A percentile compares a stretch with the other conserved stretches of the same genome.
Conservation (phyloP, 2,113 vertebrate genomes). For the Brienomyrus longianalis region DNA sequence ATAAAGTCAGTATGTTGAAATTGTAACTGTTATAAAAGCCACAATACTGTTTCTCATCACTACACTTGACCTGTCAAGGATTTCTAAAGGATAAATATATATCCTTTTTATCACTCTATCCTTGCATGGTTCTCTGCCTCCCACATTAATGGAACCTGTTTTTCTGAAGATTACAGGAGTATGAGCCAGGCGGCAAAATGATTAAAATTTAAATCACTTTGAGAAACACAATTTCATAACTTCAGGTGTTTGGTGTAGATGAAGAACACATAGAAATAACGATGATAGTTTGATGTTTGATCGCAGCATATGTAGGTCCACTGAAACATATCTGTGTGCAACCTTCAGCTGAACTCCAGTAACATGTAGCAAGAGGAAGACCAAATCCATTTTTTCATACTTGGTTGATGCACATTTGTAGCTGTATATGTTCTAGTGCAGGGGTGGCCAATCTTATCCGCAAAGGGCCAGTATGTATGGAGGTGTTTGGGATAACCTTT, state of each 20-base stretch:
- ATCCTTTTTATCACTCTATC: neutral
- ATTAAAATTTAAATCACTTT: neutral
- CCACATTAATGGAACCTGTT: neutral
- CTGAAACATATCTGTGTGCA: neutral
- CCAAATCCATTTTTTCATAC: neutral
- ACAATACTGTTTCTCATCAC: neutral
- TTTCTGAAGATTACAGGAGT: neutral
- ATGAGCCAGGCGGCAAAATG: neutral
- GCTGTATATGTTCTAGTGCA: neutral
- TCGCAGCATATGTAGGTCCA: neutral
- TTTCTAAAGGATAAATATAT: slow-evolving; percentile 5
- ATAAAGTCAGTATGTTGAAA: neutral
- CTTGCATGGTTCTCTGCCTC: neutral
- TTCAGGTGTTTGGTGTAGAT: neutral
- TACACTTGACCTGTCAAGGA: neutral
- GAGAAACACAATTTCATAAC: neutral
- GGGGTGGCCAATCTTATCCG: neutral
- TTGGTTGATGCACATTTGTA: neutral
- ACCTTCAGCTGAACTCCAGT: neutral
- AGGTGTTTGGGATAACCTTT: neutral
- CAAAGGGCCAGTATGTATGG: neutral
- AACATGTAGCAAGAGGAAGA: neutral
- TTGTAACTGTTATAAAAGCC: neutral
- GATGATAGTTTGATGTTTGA: neutral
- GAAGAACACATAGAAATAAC: neutral